These are phyloP conservation scores for Blennius ocellaris DNA, from an alignment of 2,113 vertebrate genomes.

Conservation along the genomic window DNA sequence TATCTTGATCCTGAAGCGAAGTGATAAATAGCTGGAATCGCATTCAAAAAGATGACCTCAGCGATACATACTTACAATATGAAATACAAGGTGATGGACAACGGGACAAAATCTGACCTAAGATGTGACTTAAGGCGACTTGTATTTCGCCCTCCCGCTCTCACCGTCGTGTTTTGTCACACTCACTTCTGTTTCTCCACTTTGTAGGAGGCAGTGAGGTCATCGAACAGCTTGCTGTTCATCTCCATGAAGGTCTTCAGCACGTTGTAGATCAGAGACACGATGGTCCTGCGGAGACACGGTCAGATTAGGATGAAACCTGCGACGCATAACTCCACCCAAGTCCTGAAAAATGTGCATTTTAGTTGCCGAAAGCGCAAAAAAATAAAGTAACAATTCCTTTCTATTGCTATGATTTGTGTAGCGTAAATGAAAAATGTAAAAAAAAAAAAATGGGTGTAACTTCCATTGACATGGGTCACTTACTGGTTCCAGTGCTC, in stretches of 20 bases:
- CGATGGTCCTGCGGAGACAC: constrained; percentile 86
- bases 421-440: no score
- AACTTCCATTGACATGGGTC: neutral
- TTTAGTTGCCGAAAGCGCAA: no score
- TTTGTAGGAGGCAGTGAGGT: constrained; percentile 95
- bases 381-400: no score
- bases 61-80: constrained; percentile 32
- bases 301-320: neutral
- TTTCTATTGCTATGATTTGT: no score
- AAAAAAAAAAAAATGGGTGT: no score
- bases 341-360: no score
- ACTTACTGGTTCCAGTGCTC: constrained; percentile 97
- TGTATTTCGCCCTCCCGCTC: constrained; percentile 47
- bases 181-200: constrained; percentile 95
- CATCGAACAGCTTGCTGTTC: constrained; percentile 93
- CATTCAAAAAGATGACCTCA: constrained; percentile 43
- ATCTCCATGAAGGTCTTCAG: constrained; percentile 97
- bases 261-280: constrained; percentile 95
- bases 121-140: constrained; percentile 37
- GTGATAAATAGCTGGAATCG: constrained; percentile 8
- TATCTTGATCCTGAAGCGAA: constrained; percentile 15
- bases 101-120: constrained; percentile 39
- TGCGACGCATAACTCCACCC: no score
- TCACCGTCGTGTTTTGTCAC: constrained; percentile 55
- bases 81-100: constrained; percentile 33